Percentiles rank a stretch among this genome's conserved stretches.
Conservation (phyloP, 2,888 invertebrate species). For the Volucella inanis region DNA sequence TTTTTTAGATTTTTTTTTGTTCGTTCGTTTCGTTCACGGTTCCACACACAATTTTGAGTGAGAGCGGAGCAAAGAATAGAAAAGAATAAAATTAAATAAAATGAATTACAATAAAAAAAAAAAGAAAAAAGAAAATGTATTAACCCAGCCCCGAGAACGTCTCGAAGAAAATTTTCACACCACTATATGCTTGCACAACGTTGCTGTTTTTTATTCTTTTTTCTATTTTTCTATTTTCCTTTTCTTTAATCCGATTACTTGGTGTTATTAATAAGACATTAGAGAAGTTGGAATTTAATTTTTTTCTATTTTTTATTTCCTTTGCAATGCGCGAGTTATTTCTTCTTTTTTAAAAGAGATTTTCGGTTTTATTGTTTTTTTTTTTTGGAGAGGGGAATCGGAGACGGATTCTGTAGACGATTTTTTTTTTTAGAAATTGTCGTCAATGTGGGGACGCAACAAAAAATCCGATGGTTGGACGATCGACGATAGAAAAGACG, state of each 20-base stretch:
- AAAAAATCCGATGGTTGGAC: slow-evolving; percentile 68
- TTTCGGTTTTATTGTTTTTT: too few relatives aligned
- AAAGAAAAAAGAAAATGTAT: slow-evolving; percentile 47
- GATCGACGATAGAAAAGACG: slow-evolving; percentile 48
- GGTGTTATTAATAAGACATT: slow-evolving; percentile 56
- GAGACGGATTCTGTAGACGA: too few relatives aligned
- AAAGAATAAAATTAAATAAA: not conserved
- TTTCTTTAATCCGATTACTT: slow-evolving; percentile 67
- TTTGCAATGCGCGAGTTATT: not conserved
- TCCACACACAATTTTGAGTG: slow-evolving; percentile 41
- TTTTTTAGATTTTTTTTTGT: too few relatives aligned
- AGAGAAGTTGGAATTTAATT: slow-evolving; percentile 28
- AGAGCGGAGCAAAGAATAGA: not conserved
- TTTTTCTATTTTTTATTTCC: not conserved
- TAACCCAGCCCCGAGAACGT: slow-evolving; percentile 67
- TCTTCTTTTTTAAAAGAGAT: not conserved
- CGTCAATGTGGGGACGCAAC: slow-evolving; percentile 54
- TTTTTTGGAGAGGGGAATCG: too few relatives aligned
- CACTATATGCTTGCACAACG: slow-evolving; percentile 73
- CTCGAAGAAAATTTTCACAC: slow-evolving; percentile 69
- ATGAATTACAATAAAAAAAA: too few relatives aligned
- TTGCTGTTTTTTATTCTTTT: slow-evolving; percentile 39
- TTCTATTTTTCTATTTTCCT: not conserved
- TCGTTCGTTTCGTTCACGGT: slow-evolving; percentile 55
- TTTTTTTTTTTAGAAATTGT: slow-evolving; percentile 41